A percentile compares a stretch with the other conserved stretches of the same genome.
Conservation (phyloP, 2,797 vertebrate species). For the Megalops cyprinoides region DNA sequence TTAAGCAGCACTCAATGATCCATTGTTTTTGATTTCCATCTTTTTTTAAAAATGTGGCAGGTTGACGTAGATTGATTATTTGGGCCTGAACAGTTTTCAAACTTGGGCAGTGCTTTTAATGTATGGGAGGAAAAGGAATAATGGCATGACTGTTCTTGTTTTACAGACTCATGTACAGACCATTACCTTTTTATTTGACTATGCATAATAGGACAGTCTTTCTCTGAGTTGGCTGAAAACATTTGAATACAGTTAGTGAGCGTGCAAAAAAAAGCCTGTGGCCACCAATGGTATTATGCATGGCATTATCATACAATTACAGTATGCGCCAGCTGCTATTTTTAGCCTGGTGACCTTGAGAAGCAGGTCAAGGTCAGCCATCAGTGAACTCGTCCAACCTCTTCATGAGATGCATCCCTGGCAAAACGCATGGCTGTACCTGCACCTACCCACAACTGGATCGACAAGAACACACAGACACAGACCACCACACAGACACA, state of each 20-base stretch:
- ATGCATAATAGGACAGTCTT: not conserved
- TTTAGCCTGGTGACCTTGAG: no score
- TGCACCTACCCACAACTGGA: no score
- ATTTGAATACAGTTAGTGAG: not conserved
- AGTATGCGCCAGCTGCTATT: no score
- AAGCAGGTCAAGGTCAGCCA: no score
- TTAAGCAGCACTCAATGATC: not conserved
- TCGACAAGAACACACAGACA: no score
- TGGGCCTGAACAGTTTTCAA: not conserved
- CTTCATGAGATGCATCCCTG: no score
- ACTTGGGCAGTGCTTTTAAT: not conserved
- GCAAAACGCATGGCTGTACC: no score
- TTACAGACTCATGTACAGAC: not conserved
- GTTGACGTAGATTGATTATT: not conserved
- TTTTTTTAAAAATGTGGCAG: not conserved
- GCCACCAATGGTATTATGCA: not conserved
- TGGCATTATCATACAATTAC: not conserved
- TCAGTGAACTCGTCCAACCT: no score
- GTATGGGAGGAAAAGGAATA: not conserved
- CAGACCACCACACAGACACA: no score
- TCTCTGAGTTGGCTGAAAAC: no score
- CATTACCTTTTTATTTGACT: not conserved
- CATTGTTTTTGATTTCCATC: constrained; percentile 10
- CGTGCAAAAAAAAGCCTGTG: not conserved
- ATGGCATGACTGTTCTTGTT: not conserved